phyloP scores from a whole-genome alignment of 2,797 vertebrate genomes.

The Phyllotis vaccarum region DNA sequence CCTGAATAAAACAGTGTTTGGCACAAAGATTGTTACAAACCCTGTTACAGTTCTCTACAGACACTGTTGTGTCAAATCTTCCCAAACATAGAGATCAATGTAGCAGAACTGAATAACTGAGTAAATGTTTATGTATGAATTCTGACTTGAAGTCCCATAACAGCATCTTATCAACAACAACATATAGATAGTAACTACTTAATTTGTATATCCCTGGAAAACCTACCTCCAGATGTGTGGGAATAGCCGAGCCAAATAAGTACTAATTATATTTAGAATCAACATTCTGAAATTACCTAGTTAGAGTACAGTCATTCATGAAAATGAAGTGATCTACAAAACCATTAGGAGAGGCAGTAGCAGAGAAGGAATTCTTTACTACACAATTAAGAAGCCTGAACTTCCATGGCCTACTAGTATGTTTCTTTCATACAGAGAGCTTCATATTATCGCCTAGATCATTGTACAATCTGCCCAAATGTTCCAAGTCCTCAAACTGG shows the following conservation, averaged over 20 bases:
- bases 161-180: constrained; percentile 37
- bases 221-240: constrained; percentile 53
- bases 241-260: constrained; percentile 18
- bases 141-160: constrained; percentile 25
- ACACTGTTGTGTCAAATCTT: constrained; percentile 11
- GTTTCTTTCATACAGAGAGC: not conserved
- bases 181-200: constrained; percentile 28
- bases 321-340: constrained; percentile 24
- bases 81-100: constrained; percentile 23
- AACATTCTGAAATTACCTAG: constrained; percentile 54
- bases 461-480: not conserved
- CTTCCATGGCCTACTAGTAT: not conserved
- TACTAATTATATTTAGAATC: constrained; percentile 60
- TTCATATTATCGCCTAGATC: not conserved
- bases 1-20: not conserved
- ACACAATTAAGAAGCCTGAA: not conserved
- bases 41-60: not conserved
- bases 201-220: constrained; percentile 63
- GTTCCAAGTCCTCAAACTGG: not conserved
- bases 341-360: not conserved
- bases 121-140: constrained; percentile 38
- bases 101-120: not conserved
- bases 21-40: not conserved
- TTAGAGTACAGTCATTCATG: not conserved
- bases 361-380: not conserved